Base-by-base conservation (phyloP, 2,113 vertebrate genomes). In the Leucosticte australis region DNA sequence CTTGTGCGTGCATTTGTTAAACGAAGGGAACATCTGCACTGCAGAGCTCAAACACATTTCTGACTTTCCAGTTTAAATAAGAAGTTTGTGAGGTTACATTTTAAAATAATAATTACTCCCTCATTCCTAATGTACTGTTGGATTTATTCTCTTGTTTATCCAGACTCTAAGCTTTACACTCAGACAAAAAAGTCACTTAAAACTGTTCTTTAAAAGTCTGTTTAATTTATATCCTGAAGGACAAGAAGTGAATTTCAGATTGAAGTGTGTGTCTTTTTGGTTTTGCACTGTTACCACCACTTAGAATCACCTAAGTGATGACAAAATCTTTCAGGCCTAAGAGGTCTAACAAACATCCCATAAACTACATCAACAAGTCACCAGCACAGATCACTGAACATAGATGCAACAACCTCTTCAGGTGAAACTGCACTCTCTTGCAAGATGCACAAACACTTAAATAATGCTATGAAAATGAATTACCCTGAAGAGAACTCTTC, bases 1-100 rank as follows among this genome's bases (percentile, higher is more conserved):
- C 16, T 16, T 79, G 16, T 4, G 1, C 0, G 0, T 52, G 20
- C 12, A 35, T 22, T 82, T 9, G 0, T 22, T 69, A 69, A 90
- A 73, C 0, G 1, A 26, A 41, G 15, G 10, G 63, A 93, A 83
- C 50, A 83, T 64, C 63, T 73, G 63, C 50, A 46, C 59, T 65
- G 46, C n/a, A 62, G 49, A 53, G 42, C 46, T 86, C 13, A 69
- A 64, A 76, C 4, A 56, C 0, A 0, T 49, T 79, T 26, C 41
- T 52, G 26, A 47, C 3, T 39, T 82, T 55, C 41, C 78, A 76
- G 19, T 73, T 75, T 39, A 76, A 67, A 63, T 50, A 90, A 78
- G 21, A 44, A 91, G 87, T 16, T 27, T 2, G 15, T 39, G 30
- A 73, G 9, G 11, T 37, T 60, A 42, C 2, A 11, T 75, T 82